A percentile compares a stretch with the other conserved stretches of the same genome.
phyloP scores from a whole-genome alignment of 2,797 vertebrate species.

The Myotis pilosus region DNA sequence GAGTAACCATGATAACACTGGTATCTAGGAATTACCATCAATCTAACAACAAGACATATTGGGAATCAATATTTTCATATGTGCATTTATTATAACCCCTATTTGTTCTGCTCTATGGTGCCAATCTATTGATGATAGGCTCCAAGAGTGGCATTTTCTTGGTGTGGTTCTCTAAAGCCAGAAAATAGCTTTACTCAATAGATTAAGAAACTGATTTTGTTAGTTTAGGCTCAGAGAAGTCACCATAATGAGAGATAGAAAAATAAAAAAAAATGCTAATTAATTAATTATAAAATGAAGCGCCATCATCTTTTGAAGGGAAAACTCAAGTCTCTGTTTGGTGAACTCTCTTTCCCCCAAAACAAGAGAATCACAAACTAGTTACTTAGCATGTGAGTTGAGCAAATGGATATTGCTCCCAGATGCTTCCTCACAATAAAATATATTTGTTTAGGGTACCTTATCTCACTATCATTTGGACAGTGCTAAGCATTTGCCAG shows the following conservation, averaged over 20 bases:
- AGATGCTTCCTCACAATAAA: neutral
- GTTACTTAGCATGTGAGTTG: neutral
- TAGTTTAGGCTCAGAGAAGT: neutral
- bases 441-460: neutral
- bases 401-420: neutral
- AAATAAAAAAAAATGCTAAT: neutral
- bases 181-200: neutral
- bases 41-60: neutral
- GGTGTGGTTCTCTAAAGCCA: neutral
- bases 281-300: neutral
- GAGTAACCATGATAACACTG: neutral
- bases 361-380: neutral
- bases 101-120: neutral
- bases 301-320: neutral
- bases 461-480: neutral
- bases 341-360: neutral
- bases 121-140: neutral
- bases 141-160: neutral
- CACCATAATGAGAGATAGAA: neutral
- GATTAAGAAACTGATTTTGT: neutral
- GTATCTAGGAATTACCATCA: neutral
- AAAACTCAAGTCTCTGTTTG: neutral
- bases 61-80: neutral
- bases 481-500: neutral
- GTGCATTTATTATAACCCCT: neutral